Base-by-base conservation (phyloP, 2,888 invertebrate genomes). In the Perizoma affinitatum region DNA sequence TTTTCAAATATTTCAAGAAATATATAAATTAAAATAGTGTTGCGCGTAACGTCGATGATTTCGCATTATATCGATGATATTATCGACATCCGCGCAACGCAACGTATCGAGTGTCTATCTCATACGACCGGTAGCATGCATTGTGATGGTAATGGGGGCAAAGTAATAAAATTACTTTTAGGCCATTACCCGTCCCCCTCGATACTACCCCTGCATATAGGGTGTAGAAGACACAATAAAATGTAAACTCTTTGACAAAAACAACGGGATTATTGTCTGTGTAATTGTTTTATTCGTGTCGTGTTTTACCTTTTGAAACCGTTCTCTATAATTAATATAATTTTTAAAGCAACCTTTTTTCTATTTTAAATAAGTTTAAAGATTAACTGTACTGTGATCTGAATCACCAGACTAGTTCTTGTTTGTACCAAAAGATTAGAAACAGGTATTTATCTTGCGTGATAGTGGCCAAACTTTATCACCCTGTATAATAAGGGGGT, bases 131-230 rank as follows among this genome's bases (percentile, higher is more conserved):
- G 88, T 87, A 83, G 86, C 84, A 81, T 84, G 81, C 88, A 91
- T 91, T 91, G 91, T 91, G 84, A 92, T 91, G 92, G 85, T 91
- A 90, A 92, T 92, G 83, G 91, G 91, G 89, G 89, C 87, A 91
- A 86, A 90, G 90, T 92, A 92, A 91, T 92, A 92, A 92, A 92
- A 92, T 92, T 91, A 92, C 91, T 91, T 83, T 90, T 90, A 91
- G 83, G 86, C 92, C 92, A 92, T 91, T 92, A 91, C 91, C 82
- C 88, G 82, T 70, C 83, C 79, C 88, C 88, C 89, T 75, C 77
- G 80, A 71, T 73, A 73, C 73, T 78, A 77, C 82, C 79, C 79
- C 73, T 70, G 71, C 79, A 79, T 87, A 91, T 78, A 89, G 90
- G 90, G 82, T 88, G 89, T 84, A 81, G 72, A 79, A 83, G 78